Conservation (phyloP, 2,888 invertebrate species). For the Lithophane socia region DNA sequence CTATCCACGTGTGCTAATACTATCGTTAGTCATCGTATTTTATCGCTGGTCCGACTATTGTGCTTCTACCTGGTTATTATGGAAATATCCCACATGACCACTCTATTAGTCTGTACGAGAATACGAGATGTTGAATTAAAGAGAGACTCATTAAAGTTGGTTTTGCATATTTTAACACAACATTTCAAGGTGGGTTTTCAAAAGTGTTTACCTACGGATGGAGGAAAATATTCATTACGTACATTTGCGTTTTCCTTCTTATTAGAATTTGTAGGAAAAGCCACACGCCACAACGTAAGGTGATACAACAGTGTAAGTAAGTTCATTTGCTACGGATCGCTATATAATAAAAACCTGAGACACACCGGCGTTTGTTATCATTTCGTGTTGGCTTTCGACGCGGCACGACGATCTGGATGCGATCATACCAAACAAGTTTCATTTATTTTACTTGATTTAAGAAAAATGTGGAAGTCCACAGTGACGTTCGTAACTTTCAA, state of each 20-base stretch:
- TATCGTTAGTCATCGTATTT: constrained; percentile 12
- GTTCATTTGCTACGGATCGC: constrained; percentile 68
- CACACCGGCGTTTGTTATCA: constrained; percentile 71
- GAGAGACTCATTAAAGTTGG: neutral
- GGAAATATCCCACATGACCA: constrained; percentile 27
- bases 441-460: constrained; percentile 39
- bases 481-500: constrained; percentile 34
- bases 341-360: constrained; percentile 76
- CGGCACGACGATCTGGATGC: constrained; percentile 67
- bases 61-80: constrained; percentile 5
- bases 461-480: constrained; percentile 47
- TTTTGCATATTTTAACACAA: constrained; percentile 6
- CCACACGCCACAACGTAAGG: constrained; percentile 41
- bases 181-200: constrained; percentile 5
- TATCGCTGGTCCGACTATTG: neutral
- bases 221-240: constrained; percentile 25
- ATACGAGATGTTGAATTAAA: neutral
- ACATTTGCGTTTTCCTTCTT: constrained; percentile 32
- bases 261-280: constrained; percentile 44
- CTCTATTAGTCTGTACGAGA: constrained; percentile 2
- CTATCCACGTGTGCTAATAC: neutral
- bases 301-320: constrained; percentile 30
- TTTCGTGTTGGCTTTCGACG: constrained; percentile 74
- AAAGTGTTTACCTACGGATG: neutral
- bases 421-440: constrained; percentile 68